Conservation (phyloP, 2,888 invertebrate genomes). For the Plebejus anna region DNA sequence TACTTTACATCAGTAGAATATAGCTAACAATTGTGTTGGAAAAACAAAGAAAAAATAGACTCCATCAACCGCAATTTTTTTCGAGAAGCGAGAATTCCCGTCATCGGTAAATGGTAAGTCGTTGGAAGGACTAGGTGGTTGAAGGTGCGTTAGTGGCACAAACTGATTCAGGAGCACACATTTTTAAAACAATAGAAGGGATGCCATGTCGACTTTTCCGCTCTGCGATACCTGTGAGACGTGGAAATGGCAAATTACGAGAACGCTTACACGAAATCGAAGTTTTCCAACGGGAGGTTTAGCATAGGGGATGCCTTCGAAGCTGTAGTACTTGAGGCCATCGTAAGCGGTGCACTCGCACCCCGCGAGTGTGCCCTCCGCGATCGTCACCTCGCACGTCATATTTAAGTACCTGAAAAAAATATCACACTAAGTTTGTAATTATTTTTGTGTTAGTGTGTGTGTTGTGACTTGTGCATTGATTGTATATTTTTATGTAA, state of each 20-base stretch:
- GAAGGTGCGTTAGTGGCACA: too few relatives aligned
- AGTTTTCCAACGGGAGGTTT: constrained; percentile 62
- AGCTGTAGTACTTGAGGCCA: constrained; percentile 62
- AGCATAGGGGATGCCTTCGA: constrained; percentile 70
- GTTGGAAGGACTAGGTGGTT: not conserved
- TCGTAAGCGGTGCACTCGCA: constrained; percentile 49
- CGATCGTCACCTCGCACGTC: constrained; percentile 46
- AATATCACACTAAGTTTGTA: not conserved
- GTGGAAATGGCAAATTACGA: not conserved
- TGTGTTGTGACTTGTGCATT: too few relatives aligned
- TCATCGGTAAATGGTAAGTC: not conserved
- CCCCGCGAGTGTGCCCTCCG: constrained; percentile 55
- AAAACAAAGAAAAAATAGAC: not conserved
- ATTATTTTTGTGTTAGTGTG: too few relatives aligned
- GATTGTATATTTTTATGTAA: too few relatives aligned
- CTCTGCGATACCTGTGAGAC: not conserved
- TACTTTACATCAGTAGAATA: constrained; percentile 5
- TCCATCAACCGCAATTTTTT: not conserved
- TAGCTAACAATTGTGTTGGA: not conserved
- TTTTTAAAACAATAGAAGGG: not conserved
- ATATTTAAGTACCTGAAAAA: constrained; percentile 39
- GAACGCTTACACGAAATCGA: constrained; percentile 56
- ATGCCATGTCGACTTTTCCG: not conserved
- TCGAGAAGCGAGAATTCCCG: not conserved
- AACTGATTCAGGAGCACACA: too few relatives aligned